Percentiles rank a stretch among this genome's conserved stretches.
These are phyloP conservation scores for Mugil cephalus DNA, from an alignment of 2,113 vertebrate genomes.

Conservation along the genomic window DNA sequence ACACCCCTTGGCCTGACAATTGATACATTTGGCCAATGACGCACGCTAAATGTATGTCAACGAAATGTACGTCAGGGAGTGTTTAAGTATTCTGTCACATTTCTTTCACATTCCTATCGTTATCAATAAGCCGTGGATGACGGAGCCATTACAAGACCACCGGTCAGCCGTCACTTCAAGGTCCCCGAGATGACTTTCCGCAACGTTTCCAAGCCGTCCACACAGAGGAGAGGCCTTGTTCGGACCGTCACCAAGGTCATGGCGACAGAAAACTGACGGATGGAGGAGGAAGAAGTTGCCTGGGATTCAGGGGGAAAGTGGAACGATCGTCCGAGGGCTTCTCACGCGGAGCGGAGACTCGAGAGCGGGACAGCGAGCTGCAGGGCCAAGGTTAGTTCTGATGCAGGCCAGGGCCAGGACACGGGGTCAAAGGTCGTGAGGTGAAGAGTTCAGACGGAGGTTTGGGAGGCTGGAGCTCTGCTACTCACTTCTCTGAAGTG, in stretches of 20 bases:
- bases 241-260: slow-evolving; percentile 35
- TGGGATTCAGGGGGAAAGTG: not conserved
- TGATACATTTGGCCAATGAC: too few relatives aligned
- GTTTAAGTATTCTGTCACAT: too few relatives aligned
- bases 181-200: not conserved
- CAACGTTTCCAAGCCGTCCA: not conserved
- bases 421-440: slow-evolving; percentile 33
- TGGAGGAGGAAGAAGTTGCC: not conserved
- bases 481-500: too few relatives aligned
- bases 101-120: too few relatives aligned
- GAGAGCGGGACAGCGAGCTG: slow-evolving; percentile 10
- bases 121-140: not conserved
- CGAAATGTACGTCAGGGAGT: too few relatives aligned
- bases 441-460: slow-evolving; percentile 22
- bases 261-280: slow-evolving; percentile 34
- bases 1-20: too few relatives aligned
- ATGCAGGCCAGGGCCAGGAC: slow-evolving; percentile 19
- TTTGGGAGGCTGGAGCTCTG: too few relatives aligned
- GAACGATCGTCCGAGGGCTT: slow-evolving; percentile 4
- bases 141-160: not conserved
- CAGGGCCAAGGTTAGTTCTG: slow-evolving; percentile 27
- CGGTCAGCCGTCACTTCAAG: slow-evolving; percentile 16
- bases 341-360: not conserved
- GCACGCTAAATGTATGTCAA: too few relatives aligned
- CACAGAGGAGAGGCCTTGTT: slow-evolving; percentile 20